Percentiles rank a stretch among this genome's conserved stretches.
phyloP scores from a whole-genome alignment of 2,888 invertebrate genomes.

The Lucinisca nassula region DNA sequence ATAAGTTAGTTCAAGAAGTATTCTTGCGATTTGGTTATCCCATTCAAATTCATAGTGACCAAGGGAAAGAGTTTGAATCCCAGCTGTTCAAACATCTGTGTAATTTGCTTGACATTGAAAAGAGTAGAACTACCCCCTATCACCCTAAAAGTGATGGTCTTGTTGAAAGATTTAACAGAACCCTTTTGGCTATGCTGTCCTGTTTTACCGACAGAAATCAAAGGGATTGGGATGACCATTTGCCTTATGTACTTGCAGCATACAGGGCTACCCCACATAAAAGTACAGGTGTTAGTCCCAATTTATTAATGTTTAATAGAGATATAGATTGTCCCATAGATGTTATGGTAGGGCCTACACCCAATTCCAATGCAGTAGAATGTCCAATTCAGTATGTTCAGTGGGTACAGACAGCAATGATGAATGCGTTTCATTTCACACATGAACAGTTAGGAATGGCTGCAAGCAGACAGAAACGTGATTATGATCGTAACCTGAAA shows the following conservation, averaged over 20 bases:
- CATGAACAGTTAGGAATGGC: background rate
- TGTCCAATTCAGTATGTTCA: constrained; percentile 5
- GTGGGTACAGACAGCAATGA: background rate
- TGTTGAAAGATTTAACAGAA: background rate
- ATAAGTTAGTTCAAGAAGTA: background rate
- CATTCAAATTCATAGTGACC: constrained; percentile 1
- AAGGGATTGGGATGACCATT: constrained; percentile 57
- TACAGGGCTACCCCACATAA: constrained; percentile 47
- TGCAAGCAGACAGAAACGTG: constrained; percentile 13
- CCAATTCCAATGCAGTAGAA: background rate
- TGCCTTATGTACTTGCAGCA: constrained; percentile 50
- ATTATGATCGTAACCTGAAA: constrained; percentile 29
- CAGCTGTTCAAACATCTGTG: background rate
- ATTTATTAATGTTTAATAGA: constrained; percentile 52
- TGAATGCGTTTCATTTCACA: background rate
- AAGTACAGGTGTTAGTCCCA: constrained; percentile 46
- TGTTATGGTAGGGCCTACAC: constrained; percentile 39
- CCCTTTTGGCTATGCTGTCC: background rate
- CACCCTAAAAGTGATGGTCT: background rate
- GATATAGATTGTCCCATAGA: constrained; percentile 28
- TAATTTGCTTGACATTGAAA: background rate
- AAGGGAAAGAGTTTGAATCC: background rate
- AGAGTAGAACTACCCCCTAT: background rate
- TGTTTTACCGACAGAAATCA: constrained; percentile 16
- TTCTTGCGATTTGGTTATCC: background rate